Evolutionary conservation across 2,113 vertebrate species (phyloP).

Genomic region (Nymphicus hollandicus): DNA sequence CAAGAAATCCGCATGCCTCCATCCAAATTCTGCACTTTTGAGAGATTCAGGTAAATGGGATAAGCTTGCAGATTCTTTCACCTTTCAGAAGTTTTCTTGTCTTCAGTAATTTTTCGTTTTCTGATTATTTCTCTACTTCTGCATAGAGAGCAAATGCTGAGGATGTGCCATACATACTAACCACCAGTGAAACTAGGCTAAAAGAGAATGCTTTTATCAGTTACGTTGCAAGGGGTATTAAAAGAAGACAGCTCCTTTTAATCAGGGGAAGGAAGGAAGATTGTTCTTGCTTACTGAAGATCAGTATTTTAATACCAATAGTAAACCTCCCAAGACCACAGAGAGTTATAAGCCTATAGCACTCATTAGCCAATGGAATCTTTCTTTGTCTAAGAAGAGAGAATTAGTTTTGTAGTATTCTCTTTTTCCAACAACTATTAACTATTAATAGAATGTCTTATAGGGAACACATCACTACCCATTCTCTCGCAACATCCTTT

Average conservation of each 20-base stretch:
- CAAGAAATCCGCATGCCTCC: background rate
- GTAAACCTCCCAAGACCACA: background rate
- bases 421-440: background rate
- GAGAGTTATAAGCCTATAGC: background rate
- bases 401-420: background rate
- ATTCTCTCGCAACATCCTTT: background rate
- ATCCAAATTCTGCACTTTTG: background rate
- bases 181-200: background rate
- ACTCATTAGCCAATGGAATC: background rate
- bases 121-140: background rate
- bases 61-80: background rate
- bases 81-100: conserved; percentile 26
- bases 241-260: background rate
- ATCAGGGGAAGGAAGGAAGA: background rate
- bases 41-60: conserved; percentile 3
- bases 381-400: background rate
- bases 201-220: background rate
- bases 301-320: background rate
- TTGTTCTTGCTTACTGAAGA: background rate
- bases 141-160: background rate
- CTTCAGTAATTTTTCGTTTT: conserved; percentile 38
- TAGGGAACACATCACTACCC: background rate
- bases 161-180: conserved; percentile 23
- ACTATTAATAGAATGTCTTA: background rate
- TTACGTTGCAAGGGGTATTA: background rate